Percentiles rank a stretch among this genome's conserved stretches.
Evolutionary conservation across 53 echinoderm and acorn worm genomes (phyloP).

Genomic region (Astropecten irregularis): DNA sequence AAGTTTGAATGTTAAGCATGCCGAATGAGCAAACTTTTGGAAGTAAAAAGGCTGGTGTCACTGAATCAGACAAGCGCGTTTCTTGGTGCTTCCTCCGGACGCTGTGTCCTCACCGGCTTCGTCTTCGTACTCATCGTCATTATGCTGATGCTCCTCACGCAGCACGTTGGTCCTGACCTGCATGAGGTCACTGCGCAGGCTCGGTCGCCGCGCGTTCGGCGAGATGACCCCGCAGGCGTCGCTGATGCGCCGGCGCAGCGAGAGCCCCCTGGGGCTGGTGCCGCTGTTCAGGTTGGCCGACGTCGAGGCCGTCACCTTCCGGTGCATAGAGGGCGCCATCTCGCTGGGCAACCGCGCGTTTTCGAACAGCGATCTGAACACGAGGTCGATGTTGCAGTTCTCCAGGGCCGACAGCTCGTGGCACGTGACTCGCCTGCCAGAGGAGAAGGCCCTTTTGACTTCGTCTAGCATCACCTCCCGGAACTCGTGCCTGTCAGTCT

Average conservation of each 20-base stretch:
- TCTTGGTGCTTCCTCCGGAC: conserved; percentile 45
- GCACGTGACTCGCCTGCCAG: conserved; percentile 76
- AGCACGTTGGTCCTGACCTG: conserved; percentile 84
- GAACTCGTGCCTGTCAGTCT: conserved; percentile 70
- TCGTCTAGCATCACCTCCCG: conserved; percentile 83
- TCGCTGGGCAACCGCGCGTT: conserved; percentile 86
- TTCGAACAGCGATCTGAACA: conserved; percentile 85
- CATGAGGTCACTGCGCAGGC: conserved; percentile 92
- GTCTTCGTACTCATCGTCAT: conserved; percentile 82
- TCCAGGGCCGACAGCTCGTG: conserved; percentile 85
- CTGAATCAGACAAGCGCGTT: conserved; percentile 50
- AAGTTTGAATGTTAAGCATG: too few relatives aligned
- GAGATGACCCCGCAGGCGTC: conserved; percentile 94
- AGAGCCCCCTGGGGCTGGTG: conserved; percentile 66
- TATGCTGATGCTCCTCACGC: conserved; percentile 69
- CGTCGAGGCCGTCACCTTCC: conserved; percentile 67
- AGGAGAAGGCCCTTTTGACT: conserved; percentile 72
- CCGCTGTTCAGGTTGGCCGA: conserved; percentile 66
- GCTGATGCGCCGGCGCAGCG: conserved; percentile 83
- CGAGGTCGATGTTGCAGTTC: conserved; percentile 77
- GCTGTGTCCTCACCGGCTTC: conserved; percentile 58
- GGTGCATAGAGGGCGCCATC: conserved; percentile 87
- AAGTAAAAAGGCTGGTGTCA: conserved; percentile 11
- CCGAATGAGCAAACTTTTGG: too few relatives aligned
- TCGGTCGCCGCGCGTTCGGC: conserved; percentile 84